Percentiles rank a stretch among this genome's conserved stretches.
These are phyloP conservation scores for Aramus guarauna DNA, from an alignment of 2,113 vertebrate genomes.

Conservation along the genomic window DNA sequence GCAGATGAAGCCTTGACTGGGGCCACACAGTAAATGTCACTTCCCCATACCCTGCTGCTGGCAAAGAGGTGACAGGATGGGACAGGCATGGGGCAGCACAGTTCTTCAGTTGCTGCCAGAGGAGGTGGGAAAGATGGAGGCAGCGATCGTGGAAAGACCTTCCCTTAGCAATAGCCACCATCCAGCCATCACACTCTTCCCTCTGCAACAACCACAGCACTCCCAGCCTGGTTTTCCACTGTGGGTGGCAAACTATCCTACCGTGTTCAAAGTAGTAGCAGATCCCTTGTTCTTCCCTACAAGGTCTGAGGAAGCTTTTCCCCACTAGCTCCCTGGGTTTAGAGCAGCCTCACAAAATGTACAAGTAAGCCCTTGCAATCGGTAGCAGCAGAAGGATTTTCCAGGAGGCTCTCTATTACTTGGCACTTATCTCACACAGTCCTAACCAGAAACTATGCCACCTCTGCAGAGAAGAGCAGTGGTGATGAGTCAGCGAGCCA, in stretches of 20 bases:
- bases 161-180: neutral
- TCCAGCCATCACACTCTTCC: neutral
- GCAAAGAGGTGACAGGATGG: neutral
- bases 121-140: neutral
- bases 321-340: neutral
- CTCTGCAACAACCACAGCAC: neutral
- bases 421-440: neutral
- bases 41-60: neutral
- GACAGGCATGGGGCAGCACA: neutral
- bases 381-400: neutral
- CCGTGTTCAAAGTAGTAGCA: neutral
- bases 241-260: neutral
- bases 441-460: neutral
- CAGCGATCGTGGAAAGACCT: rapidly evolving
- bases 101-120: neutral
- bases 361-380: neutral
- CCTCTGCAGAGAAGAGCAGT: neutral
- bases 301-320: neutral
- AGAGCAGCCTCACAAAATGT: neutral
- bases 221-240: neutral
- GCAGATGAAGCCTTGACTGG: neutral
- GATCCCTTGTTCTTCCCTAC: neutral
- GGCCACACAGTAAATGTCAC: neutral
- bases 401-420: neutral
- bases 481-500: neutral